Conservation (phyloP, 2,113 vertebrate genomes). For the Corythoichthys haematopterus region DNA sequence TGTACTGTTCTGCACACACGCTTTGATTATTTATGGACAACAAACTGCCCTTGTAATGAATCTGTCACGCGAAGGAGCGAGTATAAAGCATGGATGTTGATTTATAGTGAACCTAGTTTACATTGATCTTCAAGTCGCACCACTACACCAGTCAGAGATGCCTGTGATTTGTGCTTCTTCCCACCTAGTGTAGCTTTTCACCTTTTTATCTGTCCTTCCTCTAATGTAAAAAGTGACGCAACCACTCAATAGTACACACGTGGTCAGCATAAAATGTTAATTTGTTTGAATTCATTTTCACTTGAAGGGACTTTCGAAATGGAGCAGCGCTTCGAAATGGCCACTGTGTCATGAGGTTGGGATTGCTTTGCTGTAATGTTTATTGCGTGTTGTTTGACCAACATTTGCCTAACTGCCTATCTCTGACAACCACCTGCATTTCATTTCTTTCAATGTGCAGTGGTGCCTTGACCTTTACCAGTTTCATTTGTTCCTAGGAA, state of each 20-base stretch:
- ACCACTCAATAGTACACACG: background rate
- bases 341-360: too few species aligned
- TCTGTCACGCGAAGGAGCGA: background rate
- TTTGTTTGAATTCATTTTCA: background rate
- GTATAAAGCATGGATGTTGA: background rate
- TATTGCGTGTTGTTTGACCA: too few species aligned
- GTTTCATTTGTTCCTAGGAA: too few species aligned
- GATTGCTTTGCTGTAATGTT: too few species aligned
- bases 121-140: background rate
- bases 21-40: constrained; percentile 1
- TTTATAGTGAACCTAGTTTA: background rate
- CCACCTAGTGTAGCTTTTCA: background rate
- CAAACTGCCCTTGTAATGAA: constrained; percentile 3
- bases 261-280: background rate
- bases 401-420: too few species aligned
- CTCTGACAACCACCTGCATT: too few species aligned
- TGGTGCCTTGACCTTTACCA: too few species aligned
- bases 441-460: too few species aligned
- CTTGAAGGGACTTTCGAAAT: background rate
- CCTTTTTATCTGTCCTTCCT: background rate
- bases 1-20: background rate
- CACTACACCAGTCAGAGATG: background rate
- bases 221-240: background rate
- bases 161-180: background rate
- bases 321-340: background rate